A percentile compares a stretch with the other conserved stretches of the same genome.
Conservation (phyloP, 2,888 invertebrate species). For the Melieria picta region DNA sequence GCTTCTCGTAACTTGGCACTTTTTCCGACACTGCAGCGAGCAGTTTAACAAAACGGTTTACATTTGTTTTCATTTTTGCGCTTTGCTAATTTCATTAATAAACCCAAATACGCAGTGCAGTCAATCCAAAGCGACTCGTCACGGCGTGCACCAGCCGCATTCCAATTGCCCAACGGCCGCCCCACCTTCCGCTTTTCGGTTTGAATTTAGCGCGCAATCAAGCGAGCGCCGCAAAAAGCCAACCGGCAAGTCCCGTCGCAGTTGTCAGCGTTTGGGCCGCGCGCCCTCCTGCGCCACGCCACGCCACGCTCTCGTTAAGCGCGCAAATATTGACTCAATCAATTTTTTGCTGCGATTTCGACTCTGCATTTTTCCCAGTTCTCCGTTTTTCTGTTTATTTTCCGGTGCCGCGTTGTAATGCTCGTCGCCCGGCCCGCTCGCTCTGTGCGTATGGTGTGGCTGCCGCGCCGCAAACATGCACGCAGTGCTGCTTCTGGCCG, state of each 20-base stretch:
- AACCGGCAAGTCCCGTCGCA: too few relatives aligned
- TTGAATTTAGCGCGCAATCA: constrained; percentile 12
- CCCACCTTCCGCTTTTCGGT: background rate
- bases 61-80: background rate
- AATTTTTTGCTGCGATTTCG: constrained; percentile 44
- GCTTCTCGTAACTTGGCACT: too few relatives aligned
- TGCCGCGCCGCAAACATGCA: too few relatives aligned
- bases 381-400: constrained; percentile 12
- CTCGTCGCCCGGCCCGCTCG: background rate
- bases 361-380: background rate
- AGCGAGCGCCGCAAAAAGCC: constrained; percentile 6
- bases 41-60: background rate
- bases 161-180: constrained; percentile 14
- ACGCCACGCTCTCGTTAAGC: constrained; percentile 47
- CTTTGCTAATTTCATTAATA: constrained; percentile 24
- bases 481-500: background rate
- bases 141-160: constrained; percentile 1
- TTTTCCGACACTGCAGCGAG: background rate
- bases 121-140: too few relatives aligned
- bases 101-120: constrained; percentile 11
- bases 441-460: background rate
- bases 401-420: background rate
- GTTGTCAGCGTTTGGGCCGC: too few relatives aligned
- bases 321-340: constrained; percentile 54
- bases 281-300: too few relatives aligned